Base-by-base conservation (phyloP, 2,797 vertebrate species). In the Poecilia gillii region DNA sequence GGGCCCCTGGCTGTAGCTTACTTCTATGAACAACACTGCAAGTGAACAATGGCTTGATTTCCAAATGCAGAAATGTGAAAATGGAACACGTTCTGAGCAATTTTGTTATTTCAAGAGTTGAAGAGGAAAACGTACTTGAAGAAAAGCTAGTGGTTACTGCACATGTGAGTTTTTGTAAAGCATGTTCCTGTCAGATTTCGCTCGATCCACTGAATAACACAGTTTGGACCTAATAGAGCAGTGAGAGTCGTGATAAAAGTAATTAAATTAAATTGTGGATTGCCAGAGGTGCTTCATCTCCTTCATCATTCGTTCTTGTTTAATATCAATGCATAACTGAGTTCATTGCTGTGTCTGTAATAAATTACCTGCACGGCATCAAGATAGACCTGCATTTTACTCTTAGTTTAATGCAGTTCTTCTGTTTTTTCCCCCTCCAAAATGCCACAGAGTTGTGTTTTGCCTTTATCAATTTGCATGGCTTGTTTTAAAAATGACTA, bases 31-130 rank as follows among this genome's bases (percentile, higher is more conserved):
- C 39, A 71, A 45, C 12, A 7, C 68, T 28, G 39, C 12, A 45
- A 71, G 12, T 1, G 12, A 71, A 71, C 6, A 12, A 70, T 25
- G 23, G 39, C 11, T 70, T 43, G 39, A 43, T 70, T 70, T 70
- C n/a, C 39, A 43, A 70, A 70, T 43, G 9, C 66, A 7, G n/a
- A 70, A 70, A 71, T 71, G 68, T 71, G 39, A 45, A 45, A 71
- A 71, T 71, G 11, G 43, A 71, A n/a, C 68, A 71, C 5, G n/a
- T 71, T 71, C n/a, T 45, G 13, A n/a, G 25, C n/a, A 14, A 28
- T 12, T 45, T 73, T 8, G 55, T 73, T 55, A 49, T 33, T 77
- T 76, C 2, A 49, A 25, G 13, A 51, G 33, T 1, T 3, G 16
- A 53, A 70, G 20, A 45, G 12, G 41, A 18, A 64, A 64, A 36